These are phyloP conservation scores for Erethizon dorsatum DNA, from an alignment of 2,797 vertebrate genomes.

Conservation along the genomic window DNA sequence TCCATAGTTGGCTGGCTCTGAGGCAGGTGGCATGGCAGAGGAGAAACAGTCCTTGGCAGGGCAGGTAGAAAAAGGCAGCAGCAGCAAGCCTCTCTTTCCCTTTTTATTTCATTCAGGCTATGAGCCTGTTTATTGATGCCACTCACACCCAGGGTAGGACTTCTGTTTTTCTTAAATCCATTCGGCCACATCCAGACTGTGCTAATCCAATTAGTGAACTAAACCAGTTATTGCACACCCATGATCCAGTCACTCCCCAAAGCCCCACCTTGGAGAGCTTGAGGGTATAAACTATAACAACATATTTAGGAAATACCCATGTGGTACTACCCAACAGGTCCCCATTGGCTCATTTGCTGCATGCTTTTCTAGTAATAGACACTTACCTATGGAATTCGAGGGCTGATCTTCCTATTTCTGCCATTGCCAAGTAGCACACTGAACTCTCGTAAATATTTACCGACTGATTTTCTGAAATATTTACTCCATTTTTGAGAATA, in stretches of 20 bases:
- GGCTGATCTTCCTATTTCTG: not conserved
- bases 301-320: not conserved
- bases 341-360: not conserved
- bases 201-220: not conserved
- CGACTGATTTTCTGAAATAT: conserved; percentile 50
- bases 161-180: not conserved
- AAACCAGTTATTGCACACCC: not conserved
- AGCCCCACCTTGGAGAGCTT: not conserved
- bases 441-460: not conserved
- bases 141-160: not conserved
- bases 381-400: not conserved
- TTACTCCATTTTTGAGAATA: conserved; percentile 51
- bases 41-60: not conserved
- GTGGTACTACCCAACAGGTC: not conserved
- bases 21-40: not conserved
- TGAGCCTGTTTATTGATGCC: not conserved
- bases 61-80: not conserved
- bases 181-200: not conserved
- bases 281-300: not conserved
- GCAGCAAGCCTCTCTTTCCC: not conserved
- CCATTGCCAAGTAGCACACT: not conserved
- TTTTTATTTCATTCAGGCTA: not conserved
- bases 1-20: not conserved
- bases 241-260: not conserved
- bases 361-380: not conserved